Conservation (phyloP, 1,140 invertebrate species). For the Helicoverpa armigera region DNA sequence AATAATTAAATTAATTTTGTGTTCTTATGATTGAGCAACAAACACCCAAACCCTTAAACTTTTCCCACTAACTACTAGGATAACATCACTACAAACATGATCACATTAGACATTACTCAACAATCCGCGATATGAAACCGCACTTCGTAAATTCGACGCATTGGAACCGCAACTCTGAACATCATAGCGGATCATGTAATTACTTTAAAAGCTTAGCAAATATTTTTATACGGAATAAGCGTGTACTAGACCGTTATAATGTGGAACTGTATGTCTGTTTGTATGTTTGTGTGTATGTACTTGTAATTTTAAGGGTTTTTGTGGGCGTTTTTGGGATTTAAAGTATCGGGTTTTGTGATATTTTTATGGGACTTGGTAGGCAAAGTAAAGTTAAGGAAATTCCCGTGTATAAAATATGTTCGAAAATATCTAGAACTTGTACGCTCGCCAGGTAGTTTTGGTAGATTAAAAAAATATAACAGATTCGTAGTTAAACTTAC, state of each 20-base stretch:
- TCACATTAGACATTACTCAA: conserved; percentile 1
- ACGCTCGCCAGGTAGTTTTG: too few relatives aligned
- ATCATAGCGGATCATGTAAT: conserved; percentile 70
- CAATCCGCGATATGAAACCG: background rate
- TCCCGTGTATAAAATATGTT: background rate
- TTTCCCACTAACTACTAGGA: too few relatives aligned
- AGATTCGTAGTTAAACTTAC: too few relatives aligned
- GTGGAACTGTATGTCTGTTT: conserved; percentile 12
- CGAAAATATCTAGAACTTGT: too few relatives aligned
- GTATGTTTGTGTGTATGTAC: background rate
- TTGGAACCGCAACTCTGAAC: conserved; percentile 53
- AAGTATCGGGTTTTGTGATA: background rate
- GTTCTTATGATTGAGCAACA: too few relatives aligned
- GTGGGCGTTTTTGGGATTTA: background rate
- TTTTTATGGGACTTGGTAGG: too few relatives aligned
- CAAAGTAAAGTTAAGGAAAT: too few relatives aligned
- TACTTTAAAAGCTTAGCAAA: conserved; percentile 80
- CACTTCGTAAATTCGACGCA: conserved; percentile 52
- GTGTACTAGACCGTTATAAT: conserved; percentile 53
- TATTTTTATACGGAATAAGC: conserved; percentile 75
- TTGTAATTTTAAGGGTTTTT: background rate
- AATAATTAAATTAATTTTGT: too few relatives aligned
- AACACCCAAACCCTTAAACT: too few relatives aligned
- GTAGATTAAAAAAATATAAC: too few relatives aligned
- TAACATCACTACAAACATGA: too few relatives aligned